Evolutionary conservation across 2,797 vertebrate genomes (phyloP).

Genomic region (Sus cebifrons): DNA sequence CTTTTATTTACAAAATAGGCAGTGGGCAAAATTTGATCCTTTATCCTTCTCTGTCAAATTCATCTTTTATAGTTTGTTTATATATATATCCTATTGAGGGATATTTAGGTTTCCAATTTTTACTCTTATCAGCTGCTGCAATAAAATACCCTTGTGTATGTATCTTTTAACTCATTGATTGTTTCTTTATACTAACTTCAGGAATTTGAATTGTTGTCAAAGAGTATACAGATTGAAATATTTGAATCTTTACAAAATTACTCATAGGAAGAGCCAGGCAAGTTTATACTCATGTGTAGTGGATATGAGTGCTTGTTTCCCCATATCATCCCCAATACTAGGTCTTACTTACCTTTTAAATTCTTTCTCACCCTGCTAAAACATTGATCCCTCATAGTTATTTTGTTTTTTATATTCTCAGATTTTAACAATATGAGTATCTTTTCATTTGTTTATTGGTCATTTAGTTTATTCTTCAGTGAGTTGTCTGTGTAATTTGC

Average conservation of each 20-base stretch:
- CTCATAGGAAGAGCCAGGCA: neutral
- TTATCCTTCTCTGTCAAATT: neutral
- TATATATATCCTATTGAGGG: neutral
- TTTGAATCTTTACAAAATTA: constrained; percentile 11
- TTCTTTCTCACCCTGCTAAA: constrained; percentile 17
- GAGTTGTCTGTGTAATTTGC: constrained; percentile 30
- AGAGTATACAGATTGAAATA: constrained; percentile 13
- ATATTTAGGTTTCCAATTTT: constrained; percentile 22
- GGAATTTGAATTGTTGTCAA: constrained; percentile 34
- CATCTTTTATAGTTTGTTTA: neutral
- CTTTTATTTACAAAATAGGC: constrained; percentile 19
- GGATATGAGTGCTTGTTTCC: neutral
- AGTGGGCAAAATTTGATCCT: neutral
- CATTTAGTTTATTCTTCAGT: constrained; percentile 51
- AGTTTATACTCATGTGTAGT: neutral
- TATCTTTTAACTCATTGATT: neutral
- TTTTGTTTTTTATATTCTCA: neutral
- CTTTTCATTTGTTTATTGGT: neutral
- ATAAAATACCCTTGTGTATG: neutral
- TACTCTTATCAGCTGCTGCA: neutral
- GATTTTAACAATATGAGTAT: neutral
- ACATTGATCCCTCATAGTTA: neutral
- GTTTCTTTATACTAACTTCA: constrained; percentile 46
- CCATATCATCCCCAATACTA: neutral
- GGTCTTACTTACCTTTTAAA: neutral